These are phyloP conservation scores for Pica pica DNA, from an alignment of 2,113 vertebrate genomes.

Conservation along the genomic window DNA sequence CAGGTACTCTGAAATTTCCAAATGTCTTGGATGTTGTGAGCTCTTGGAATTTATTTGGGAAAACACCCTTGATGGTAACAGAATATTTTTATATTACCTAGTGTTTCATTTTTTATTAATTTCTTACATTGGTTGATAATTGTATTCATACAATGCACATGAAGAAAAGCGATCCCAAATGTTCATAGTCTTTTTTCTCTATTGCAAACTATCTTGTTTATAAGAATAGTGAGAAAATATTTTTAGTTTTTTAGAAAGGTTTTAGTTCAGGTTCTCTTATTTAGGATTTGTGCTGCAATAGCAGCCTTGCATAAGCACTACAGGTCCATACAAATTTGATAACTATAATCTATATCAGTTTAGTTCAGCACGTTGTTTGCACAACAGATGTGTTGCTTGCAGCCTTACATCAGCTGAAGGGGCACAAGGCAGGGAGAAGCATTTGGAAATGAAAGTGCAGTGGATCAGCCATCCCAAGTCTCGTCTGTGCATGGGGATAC, in stretches of 20 bases:
- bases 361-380: background rate
- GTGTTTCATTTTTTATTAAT: background rate
- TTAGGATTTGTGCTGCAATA: background rate
- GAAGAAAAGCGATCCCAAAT: background rate
- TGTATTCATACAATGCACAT: background rate
- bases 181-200: background rate
- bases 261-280: background rate
- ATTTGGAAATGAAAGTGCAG: background rate
- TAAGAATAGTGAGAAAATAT: background rate
- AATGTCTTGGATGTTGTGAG: background rate
- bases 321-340: background rate
- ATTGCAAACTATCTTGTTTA: background rate
- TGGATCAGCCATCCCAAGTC: background rate
- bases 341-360: background rate
- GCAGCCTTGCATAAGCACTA: background rate
- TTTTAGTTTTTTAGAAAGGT: background rate
- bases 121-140: background rate
- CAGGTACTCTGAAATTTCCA: background rate
- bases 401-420: background rate
- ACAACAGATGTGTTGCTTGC: conserved; percentile 15
- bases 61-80: background rate
- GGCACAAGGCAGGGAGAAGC: background rate
- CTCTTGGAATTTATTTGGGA: background rate
- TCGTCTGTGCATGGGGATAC: background rate
- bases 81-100: background rate